A percentile compares a stretch with the other conserved stretches of the same genome.
Conservation (phyloP, 1,140 invertebrate species). For the Branchinecta lynchi region DNA sequence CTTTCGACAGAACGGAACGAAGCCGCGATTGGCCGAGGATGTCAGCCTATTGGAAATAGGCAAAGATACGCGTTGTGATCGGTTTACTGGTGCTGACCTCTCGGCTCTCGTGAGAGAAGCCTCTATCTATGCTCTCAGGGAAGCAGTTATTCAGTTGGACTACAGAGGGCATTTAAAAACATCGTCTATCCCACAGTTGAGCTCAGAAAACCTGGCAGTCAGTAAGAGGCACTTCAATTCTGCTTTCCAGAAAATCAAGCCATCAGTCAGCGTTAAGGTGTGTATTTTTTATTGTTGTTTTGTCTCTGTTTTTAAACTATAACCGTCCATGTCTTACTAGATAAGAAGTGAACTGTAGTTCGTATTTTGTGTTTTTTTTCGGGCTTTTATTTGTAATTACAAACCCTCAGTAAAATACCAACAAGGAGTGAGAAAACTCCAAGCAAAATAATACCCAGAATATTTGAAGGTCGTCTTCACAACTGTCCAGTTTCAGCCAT, state of each 20-base stretch:
- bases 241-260: slow-evolving; percentile 56
- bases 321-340: too few species aligned
- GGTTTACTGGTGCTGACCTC: slow-evolving; percentile 83
- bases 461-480: too few species aligned
- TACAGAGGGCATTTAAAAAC: slow-evolving; percentile 22
- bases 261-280: slow-evolving; percentile 59
- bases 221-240: slow-evolving; percentile 39
- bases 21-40: slow-evolving; percentile 53
- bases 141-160: slow-evolving; percentile 36
- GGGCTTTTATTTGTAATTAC: too few species aligned
- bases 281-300: slow-evolving; percentile 14
- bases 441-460: too few species aligned
- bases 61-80: slow-evolving; percentile 46
- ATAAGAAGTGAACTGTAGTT: too few species aligned
- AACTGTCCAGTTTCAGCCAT: too few species aligned
- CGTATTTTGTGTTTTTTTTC: too few species aligned
- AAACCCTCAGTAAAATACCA: too few species aligned
- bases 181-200: slow-evolving; percentile 31
- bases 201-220: slow-evolving; percentile 36
- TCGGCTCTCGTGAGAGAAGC: slow-evolving; percentile 70
- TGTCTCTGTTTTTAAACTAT: not conserved
- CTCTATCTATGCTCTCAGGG: slow-evolving; percentile 53
- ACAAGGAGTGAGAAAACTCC: too few species aligned
- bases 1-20: slow-evolving; percentile 47
- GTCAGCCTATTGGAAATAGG: slow-evolving; percentile 55